Evolutionary conservation across 2,113 vertebrate species (phyloP).

Genomic region (Sturnira hondurensis): DNA sequence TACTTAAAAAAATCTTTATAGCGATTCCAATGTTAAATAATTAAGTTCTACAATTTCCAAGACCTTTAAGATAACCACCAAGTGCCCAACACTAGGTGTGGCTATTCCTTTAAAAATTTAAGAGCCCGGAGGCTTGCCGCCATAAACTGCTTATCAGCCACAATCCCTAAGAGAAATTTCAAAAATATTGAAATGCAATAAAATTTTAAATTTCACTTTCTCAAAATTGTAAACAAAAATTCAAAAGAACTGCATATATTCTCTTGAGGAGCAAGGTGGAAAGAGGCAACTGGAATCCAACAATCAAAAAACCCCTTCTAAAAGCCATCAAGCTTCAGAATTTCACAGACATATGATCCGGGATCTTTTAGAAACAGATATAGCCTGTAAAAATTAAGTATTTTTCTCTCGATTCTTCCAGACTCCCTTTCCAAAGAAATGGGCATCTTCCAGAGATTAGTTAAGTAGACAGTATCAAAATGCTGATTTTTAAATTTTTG

Average conservation of each 20-base stretch:
- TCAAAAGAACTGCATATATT: background rate
- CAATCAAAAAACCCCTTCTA: background rate
- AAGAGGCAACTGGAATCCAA: background rate
- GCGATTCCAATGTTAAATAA: background rate
- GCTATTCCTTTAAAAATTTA: background rate
- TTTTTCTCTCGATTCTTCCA: background rate
- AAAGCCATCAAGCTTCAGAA: background rate
- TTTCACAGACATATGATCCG: background rate
- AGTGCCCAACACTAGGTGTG: background rate
- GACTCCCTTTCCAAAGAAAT: background rate
- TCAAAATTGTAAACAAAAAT: background rate
- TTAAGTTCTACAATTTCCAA: background rate
- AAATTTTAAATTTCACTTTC: background rate
- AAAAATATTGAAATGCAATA: background rate
- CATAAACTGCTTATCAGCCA: background rate
- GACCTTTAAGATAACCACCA: background rate
- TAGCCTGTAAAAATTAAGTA: background rate
- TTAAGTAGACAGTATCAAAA: background rate
- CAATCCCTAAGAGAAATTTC: background rate
- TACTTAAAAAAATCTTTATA: background rate
- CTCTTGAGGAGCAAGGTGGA: background rate
- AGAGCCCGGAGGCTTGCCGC: background rate
- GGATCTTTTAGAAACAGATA: background rate
- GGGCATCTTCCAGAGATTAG: background rate
- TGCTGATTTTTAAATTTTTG: background rate